Conservation (phyloP, 2,113 vertebrate species). For the Neomonachus schauinslandi region DNA sequence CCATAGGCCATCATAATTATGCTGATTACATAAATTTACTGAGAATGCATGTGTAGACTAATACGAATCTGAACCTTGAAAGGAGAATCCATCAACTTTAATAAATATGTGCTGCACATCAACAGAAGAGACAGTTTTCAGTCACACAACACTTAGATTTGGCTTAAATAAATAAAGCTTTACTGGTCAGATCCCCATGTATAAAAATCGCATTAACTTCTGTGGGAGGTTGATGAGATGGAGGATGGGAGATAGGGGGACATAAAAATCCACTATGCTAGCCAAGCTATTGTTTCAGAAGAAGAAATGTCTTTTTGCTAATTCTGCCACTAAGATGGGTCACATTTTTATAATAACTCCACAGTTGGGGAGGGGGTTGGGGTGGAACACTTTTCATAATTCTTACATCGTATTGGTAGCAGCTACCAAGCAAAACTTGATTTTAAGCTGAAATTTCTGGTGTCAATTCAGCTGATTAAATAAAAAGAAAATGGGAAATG, state of each 20-base stretch:
- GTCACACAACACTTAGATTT: background rate
- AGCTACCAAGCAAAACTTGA: background rate
- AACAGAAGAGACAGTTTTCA: background rate
- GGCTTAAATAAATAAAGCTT: background rate
- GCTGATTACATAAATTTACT: background rate
- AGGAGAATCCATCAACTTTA: background rate
- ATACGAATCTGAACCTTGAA: background rate
- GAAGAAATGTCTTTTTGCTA: background rate
- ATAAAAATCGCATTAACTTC: background rate
- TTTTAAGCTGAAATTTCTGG: conserved; percentile 6
- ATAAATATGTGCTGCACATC: background rate
- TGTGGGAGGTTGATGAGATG: background rate
- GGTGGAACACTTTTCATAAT: background rate
- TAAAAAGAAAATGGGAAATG: background rate
- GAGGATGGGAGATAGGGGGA: background rate
- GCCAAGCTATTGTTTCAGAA: background rate
- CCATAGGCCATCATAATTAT: background rate
- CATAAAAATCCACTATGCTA: background rate
- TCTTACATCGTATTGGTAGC: background rate
- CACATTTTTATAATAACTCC: background rate
- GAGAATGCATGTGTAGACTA: background rate
- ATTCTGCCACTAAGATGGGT: background rate
- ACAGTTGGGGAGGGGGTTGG: rapidly evolving
- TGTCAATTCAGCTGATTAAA: background rate
- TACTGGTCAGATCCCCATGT: background rate